phyloP scores from a whole-genome alignment of 2,113 vertebrate species.

The Daboia siamensis region DNA sequence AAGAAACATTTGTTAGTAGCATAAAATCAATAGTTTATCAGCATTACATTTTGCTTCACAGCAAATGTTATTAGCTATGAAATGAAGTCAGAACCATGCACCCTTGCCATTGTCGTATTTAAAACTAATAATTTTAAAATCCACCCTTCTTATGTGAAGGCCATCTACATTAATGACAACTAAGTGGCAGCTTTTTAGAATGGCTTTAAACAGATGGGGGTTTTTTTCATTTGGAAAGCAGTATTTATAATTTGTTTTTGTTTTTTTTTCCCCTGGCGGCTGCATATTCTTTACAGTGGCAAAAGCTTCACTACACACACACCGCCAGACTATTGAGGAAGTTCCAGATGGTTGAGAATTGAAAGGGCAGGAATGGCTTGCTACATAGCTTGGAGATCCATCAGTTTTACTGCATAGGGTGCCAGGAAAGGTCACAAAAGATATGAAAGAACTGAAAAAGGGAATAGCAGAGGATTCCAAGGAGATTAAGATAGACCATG shows the following conservation, averaged over 20 bases:
- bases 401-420: neutral
- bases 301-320: neutral
- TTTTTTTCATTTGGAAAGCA: neutral
- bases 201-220: neutral
- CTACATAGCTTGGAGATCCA: neutral
- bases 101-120: neutral
- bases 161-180: neutral
- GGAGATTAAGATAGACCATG: neutral
- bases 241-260: neutral
- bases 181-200: neutral
- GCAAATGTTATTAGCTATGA: neutral
- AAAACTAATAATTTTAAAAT: neutral
- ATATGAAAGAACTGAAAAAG: neutral
- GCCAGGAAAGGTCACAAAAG: neutral
- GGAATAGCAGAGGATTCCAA: neutral
- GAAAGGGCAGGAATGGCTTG: neutral
- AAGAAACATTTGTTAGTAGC: slow-evolving; percentile 23
- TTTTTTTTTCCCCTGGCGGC: neutral
- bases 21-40: slow-evolving; percentile 27
- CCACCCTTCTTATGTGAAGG: neutral
- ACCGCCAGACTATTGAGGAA: neutral
- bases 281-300: neutral
- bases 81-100: neutral
- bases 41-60: neutral
- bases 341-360: neutral